Evolutionary conservation across 2,113 vertebrate genomes (phyloP).

Genomic region (Mustelus asterias): DNA sequence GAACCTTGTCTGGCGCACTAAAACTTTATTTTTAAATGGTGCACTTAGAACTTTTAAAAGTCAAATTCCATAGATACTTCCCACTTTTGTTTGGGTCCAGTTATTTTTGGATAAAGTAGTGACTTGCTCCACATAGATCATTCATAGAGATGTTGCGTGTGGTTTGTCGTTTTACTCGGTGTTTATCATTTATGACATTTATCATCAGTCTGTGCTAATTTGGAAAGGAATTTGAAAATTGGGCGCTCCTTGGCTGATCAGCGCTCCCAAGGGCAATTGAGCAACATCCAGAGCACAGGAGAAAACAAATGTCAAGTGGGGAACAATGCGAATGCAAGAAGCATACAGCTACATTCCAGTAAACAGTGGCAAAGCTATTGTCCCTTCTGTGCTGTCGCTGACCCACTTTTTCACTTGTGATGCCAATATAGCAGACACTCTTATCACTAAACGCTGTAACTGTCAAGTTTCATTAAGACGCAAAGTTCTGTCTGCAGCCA

Average conservation of each 20-base stretch:
- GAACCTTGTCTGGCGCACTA: neutral
- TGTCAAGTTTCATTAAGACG: constrained; percentile 37
- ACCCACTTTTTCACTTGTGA: constrained; percentile 64
- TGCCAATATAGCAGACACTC: constrained; percentile 29
- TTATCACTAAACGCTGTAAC: constrained; percentile 9
- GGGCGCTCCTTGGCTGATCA: neutral
- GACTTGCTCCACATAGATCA: neutral
- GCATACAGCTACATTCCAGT: neutral
- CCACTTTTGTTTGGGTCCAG: neutral
- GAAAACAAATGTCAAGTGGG: neutral
- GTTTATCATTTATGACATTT: neutral
- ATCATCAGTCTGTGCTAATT: neutral
- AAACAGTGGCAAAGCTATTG: neutral
- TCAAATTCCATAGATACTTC: neutral
- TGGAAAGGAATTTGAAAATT: neutral
- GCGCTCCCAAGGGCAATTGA: neutral
- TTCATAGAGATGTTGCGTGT: neutral
- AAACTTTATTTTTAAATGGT: neutral
- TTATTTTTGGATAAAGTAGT: neutral
- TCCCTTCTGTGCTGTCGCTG: constrained; percentile 43
- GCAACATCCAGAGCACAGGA: neutral
- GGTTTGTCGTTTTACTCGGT: neutral
- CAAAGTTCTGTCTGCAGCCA: constrained; percentile 20
- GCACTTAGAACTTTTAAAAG: neutral
- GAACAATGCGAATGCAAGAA: neutral